phyloP scores from a whole-genome alignment of 37 sponge, comb jelly and placozoan species.

The Lycopodina hypogea region DNA sequence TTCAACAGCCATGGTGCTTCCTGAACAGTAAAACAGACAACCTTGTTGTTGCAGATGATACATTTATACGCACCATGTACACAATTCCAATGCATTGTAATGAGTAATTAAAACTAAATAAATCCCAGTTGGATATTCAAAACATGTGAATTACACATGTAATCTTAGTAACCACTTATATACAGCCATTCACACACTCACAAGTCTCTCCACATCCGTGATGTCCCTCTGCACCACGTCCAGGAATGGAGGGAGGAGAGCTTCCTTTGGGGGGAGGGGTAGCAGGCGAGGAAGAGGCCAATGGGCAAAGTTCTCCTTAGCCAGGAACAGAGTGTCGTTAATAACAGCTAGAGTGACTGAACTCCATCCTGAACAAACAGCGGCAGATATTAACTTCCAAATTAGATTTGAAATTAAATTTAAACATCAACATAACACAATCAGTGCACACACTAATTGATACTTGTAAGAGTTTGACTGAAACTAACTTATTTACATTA shows the following conservation, averaged over 20 bases:
- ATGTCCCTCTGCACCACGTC: constrained; percentile 37
- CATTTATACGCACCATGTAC: no score
- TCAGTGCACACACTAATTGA: not conserved
- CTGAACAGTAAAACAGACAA: no score
- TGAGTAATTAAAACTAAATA: not conserved
- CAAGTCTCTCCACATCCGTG: constrained; percentile 54
- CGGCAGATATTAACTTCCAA: no score
- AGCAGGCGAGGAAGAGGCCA: constrained; percentile 49
- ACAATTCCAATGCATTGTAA: not conserved
- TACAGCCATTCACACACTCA: constrained; percentile 5
- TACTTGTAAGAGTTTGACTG: no score
- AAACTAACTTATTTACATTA: no score
- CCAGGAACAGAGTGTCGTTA: constrained; percentile 24
- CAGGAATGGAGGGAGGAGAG: constrained; percentile 34
- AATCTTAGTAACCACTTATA: not conserved
- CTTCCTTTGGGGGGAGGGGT: constrained; percentile 14
- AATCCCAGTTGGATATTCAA: no score
- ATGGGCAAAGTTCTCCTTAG: constrained; percentile 49
- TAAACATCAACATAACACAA: not conserved
- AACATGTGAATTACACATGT: not conserved
- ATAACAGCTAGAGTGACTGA: constrained; percentile 45
- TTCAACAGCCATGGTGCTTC: no score
- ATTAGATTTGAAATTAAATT: not conserved
- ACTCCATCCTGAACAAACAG: constrained; percentile 2
- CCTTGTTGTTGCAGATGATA: no score